Evolutionary conservation across 2,888 invertebrate species (phyloP).

Genomic region (Urechis unicinctus): DNA sequence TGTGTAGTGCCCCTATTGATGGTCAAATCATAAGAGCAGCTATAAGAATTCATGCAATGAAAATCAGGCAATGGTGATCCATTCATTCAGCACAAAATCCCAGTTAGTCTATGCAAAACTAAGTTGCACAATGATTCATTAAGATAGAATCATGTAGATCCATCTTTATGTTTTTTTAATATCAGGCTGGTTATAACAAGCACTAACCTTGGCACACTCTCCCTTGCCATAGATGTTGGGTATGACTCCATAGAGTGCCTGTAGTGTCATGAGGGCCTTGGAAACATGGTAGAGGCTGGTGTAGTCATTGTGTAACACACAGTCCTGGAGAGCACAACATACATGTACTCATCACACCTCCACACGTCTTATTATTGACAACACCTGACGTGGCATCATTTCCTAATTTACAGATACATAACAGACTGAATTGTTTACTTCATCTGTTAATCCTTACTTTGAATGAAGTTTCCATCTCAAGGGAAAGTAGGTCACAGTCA

Average conservation of each 20-base stretch:
- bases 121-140: too few relatives aligned
- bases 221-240: conserved; percentile 86
- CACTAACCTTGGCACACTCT: conserved; percentile 63
- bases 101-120: too few relatives aligned
- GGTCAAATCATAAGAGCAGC: too few relatives aligned
- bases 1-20: too few relatives aligned
- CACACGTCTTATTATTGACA: neutral
- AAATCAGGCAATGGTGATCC: too few relatives aligned
- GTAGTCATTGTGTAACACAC: conserved; percentile 81
- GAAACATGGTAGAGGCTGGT: conserved; percentile 82
- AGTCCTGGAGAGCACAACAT: conserved; percentile 59
- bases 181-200: too few relatives aligned
- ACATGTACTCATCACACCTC: neutral
- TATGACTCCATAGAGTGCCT: conserved; percentile 82
- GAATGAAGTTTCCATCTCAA: conserved; percentile 72
- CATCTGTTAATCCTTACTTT: conserved; percentile 29
- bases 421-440: too few relatives aligned
- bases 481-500: conserved; percentile 85
- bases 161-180: too few relatives aligned
- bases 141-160: too few relatives aligned
- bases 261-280: conserved; percentile 75
- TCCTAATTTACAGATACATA: neutral
- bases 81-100: too few relatives aligned
- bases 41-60: too few relatives aligned
- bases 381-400: neutral